Evolutionary conservation across 92 coral and sea anemone species (phyloP).

Genomic region (Anthopleura xanthogrammica): DNA sequence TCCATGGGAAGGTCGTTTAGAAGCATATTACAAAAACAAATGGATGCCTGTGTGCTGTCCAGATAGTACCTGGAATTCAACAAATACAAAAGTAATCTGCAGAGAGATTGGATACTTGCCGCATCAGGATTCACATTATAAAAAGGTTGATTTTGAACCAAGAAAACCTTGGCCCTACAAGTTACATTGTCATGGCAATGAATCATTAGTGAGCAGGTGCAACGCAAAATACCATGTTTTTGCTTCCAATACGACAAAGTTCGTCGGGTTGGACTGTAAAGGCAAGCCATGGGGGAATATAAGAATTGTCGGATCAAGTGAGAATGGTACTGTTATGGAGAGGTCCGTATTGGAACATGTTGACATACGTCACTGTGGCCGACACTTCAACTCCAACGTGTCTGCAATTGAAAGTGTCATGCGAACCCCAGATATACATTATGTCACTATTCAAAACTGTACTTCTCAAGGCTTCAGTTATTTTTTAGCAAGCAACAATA

Average conservation of each 20-base stretch:
- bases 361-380: slow-evolving; percentile 51
- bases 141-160: not conserved
- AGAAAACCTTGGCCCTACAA: slow-evolving; percentile 33
- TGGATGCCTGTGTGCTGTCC: slow-evolving; percentile 51
- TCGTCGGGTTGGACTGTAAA: slow-evolving; percentile 27
- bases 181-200: slow-evolving; percentile 53
- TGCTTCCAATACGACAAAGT: not conserved
- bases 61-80: not conserved
- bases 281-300: slow-evolving; percentile 60
- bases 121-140: not conserved
- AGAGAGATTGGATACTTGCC: slow-evolving; percentile 49
- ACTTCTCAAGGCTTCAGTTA: slow-evolving; percentile 39
- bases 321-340: not conserved
- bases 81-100: slow-evolving; percentile 27
- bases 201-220: slow-evolving; percentile 42
- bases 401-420: slow-evolving; percentile 51
- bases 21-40: slow-evolving; percentile 23
- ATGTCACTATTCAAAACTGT: slow-evolving; percentile 43
- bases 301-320: slow-evolving; percentile 34
- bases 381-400: slow-evolving; percentile 24
- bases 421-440: slow-evolving; percentile 30
- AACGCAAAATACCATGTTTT: not conserved
- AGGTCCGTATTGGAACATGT: slow-evolving; percentile 50
- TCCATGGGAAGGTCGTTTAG: slow-evolving; percentile 65
- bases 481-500: not conserved